phyloP scores from a whole-genome alignment of 1,140 invertebrate species.

The Semibalanus balanoides region DNA sequence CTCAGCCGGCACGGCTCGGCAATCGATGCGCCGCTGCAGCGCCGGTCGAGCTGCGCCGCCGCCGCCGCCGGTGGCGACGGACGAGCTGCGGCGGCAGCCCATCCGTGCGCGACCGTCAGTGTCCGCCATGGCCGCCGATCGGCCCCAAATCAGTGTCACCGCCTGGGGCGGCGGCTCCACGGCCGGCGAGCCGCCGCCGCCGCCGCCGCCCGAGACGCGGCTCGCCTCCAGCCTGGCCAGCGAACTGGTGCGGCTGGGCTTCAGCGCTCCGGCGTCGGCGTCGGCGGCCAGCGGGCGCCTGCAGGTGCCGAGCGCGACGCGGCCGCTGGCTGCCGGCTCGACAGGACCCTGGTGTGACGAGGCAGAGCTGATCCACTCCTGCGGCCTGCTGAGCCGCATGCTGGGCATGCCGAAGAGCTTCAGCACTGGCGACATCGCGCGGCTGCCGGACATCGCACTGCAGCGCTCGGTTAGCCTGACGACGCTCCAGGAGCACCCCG shows the following conservation, averaged over 20 bases:
- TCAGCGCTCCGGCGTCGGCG: neutral
- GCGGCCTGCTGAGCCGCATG: conserved; percentile 57
- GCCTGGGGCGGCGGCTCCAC: neutral
- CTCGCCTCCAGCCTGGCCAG: neutral
- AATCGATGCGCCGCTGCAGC: too few species aligned
- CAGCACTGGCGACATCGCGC: conserved; percentile 55
- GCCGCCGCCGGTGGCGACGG: too few species aligned
- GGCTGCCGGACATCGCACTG: conserved; percentile 7
- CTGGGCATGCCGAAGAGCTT: conserved; percentile 64
- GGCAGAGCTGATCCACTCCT: conserved; percentile 58
- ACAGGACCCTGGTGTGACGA: conserved; percentile 49
- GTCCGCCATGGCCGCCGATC: neutral
- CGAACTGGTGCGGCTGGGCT: neutral
- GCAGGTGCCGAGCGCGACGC: conserved; percentile 29
- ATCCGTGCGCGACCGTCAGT: too few species aligned
- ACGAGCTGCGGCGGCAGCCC: too few species aligned
- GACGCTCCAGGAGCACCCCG: conserved; percentile 14
- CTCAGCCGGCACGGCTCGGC: too few species aligned
- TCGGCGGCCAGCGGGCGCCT: conserved; percentile 4
- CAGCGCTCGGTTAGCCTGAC: conserved; percentile 15
- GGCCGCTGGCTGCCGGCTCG: conserved; percentile 24
- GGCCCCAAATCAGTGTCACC: neutral
- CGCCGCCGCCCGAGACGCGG: neutral
- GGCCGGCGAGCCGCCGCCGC: too few species aligned
- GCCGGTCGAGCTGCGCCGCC: too few species aligned